Conservation (phyloP, 1,140 invertebrate genomes). For the Eupristina koningsbergeri region DNA sequence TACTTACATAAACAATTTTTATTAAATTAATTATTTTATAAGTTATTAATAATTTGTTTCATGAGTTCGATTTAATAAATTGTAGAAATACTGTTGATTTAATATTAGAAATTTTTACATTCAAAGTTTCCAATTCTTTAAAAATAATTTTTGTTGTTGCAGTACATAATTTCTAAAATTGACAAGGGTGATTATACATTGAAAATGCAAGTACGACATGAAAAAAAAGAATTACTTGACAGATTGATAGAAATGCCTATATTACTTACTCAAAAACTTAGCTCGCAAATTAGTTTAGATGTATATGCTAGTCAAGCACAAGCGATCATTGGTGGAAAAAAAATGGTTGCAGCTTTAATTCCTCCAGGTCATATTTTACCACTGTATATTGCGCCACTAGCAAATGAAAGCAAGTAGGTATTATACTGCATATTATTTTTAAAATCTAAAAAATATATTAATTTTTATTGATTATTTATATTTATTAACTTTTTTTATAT, state of each 20-base stretch:
- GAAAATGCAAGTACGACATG: conserved; percentile 90
- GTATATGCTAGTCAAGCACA: conserved; percentile 80
- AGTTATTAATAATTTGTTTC: background rate
- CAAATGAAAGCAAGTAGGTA: conserved; percentile 81
- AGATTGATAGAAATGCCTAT: conserved; percentile 85
- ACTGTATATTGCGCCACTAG: conserved; percentile 83
- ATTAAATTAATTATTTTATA: background rate
- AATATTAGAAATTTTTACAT: background rate
- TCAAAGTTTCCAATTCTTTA: background rate
- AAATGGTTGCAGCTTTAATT: conserved; percentile 79
- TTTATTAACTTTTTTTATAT: background rate
- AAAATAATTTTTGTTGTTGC: conserved; percentile 59
- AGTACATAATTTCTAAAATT: conserved; percentile 88
- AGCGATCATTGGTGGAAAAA: conserved; percentile 84
- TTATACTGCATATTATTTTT: conserved; percentile 19
- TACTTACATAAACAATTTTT: no score
- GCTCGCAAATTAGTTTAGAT: conserved; percentile 82
- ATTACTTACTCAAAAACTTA: conserved; percentile 84
- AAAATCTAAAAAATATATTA: background rate
- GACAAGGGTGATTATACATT: conserved; percentile 97
- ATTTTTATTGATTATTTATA: background rate
- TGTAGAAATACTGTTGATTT: background rate
- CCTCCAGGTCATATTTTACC: conserved; percentile 78
- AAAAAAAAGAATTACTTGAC: conserved; percentile 89
- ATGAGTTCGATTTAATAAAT: background rate